A percentile compares a stretch with the other conserved stretches of the same genome.
phyloP scores from a whole-genome alignment of 2,888 invertebrate species.

The Lycocerus yunnanus region DNA sequence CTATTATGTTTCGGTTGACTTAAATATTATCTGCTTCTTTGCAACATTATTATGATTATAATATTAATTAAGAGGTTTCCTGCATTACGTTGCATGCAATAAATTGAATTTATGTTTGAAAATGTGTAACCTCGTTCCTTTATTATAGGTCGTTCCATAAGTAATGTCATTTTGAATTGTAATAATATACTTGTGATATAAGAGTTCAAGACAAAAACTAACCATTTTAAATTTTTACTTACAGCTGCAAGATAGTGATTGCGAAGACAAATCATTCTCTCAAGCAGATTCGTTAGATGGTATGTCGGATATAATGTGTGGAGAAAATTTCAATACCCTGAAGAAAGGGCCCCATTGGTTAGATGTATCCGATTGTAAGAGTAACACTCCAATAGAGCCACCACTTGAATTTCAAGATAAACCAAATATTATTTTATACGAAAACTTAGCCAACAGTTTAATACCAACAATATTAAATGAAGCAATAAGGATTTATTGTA shows the following conservation, averaged over 20 bases:
- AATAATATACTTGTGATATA: not conserved
- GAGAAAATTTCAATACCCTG: constrained; percentile 80
- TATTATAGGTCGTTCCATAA: too few species aligned
- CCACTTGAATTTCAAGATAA: constrained; percentile 83
- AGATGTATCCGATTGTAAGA: constrained; percentile 59
- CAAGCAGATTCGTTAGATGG: constrained; percentile 78
- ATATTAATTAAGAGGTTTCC: not conserved
- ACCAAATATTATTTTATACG: constrained; percentile 51
- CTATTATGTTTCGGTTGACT: not conserved
- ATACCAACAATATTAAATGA: constrained; percentile 57
- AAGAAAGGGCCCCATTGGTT: constrained; percentile 74
- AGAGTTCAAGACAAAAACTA: not conserved
- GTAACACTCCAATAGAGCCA: constrained; percentile 74
- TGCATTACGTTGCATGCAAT: not conserved
- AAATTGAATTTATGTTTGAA: not conserved
- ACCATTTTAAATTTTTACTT: constrained; percentile 38
- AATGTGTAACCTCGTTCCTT: not conserved
- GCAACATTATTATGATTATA: not conserved
- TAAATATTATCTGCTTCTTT: not conserved
- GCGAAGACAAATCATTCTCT: constrained; percentile 76
- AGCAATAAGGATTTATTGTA: constrained; percentile 37
- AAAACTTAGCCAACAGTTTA: constrained; percentile 57
- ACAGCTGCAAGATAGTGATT: constrained; percentile 81
- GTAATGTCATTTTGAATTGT: not conserved
- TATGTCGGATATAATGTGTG: constrained; percentile 76